Conservation (phyloP, 2,113 vertebrate genomes). For the Toxotes chatareus region DNA sequence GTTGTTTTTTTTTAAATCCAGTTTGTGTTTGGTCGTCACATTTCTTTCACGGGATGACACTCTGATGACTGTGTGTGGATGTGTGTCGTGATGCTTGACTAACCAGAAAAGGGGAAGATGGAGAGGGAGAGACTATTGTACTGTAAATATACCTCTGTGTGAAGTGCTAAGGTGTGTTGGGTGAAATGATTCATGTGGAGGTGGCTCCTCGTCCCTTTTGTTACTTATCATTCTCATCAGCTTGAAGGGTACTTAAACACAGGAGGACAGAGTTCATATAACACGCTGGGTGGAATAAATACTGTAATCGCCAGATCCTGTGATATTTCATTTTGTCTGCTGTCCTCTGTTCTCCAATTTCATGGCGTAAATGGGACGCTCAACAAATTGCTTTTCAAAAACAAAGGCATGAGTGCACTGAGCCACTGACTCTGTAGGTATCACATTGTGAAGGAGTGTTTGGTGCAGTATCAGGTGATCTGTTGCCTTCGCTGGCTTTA, state of each 20-base stretch:
- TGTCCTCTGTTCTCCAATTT: conserved; percentile 29
- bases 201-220: conserved; percentile 18
- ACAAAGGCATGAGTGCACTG: conserved; percentile 6
- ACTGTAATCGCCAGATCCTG: background rate
- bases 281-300: conserved; percentile 12
- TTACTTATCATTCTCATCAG: background rate
- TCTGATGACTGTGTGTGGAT: conserved; percentile 17
- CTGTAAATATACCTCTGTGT: conserved; percentile 37
- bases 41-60: conserved; percentile 51
- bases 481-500: conserved; percentile 24
- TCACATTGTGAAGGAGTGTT: conserved; percentile 24
- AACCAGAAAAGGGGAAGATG: conserved; percentile 12
- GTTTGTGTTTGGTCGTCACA: conserved; percentile 36
- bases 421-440: conserved; percentile 25
- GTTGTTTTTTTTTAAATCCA: conserved; percentile 29
- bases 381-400: conserved; percentile 36
- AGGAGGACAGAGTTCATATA: conserved; percentile 33
- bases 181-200: conserved; percentile 57
- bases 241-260: conserved; percentile 10
- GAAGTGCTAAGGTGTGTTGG: conserved; percentile 37
- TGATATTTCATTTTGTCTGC: conserved; percentile 42
- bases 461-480: conserved; percentile 49
- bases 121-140: conserved; percentile 27
- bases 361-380: conserved; percentile 31
- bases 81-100: conserved; percentile 49